Conservation (phyloP, 2,113 vertebrate genomes). For the Microcebus griseorufus region DNA sequence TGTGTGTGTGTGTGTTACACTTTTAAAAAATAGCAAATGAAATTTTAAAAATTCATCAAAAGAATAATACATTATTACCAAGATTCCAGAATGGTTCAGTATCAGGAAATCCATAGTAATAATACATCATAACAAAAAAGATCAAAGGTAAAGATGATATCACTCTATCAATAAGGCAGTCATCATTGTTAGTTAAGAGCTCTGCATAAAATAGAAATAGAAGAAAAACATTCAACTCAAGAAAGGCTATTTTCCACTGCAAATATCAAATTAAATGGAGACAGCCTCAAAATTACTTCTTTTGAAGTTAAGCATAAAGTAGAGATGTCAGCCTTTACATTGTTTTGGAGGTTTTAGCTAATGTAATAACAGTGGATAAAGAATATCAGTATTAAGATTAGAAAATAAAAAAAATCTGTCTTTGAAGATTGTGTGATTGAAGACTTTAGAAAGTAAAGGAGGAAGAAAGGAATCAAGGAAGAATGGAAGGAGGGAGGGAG, state of each 20-base stretch:
- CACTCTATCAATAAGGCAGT: background rate
- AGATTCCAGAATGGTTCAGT: background rate
- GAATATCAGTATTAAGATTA: background rate
- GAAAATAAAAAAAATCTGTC: background rate
- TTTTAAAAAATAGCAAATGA: background rate
- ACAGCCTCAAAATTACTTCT: background rate
- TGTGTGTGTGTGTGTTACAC: background rate
- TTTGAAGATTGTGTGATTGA: background rate
- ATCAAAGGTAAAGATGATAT: background rate
- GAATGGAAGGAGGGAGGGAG: too few species aligned
- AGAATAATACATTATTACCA: background rate
- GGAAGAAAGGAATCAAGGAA: too few species aligned
- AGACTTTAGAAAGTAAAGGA: background rate
- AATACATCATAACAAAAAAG: background rate
- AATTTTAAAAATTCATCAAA: background rate
- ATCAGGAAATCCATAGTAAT: background rate
- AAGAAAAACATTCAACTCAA: background rate
- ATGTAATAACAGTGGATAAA: background rate
- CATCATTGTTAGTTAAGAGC: background rate
- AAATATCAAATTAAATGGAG: background rate
- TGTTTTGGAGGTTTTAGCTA: background rate
- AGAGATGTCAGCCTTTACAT: background rate
- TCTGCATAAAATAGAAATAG: background rate
- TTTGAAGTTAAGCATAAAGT: background rate
- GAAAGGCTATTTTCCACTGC: background rate